Conservation (phyloP, 2,113 vertebrate species). For the Onychorhynchus coronatus region DNA sequence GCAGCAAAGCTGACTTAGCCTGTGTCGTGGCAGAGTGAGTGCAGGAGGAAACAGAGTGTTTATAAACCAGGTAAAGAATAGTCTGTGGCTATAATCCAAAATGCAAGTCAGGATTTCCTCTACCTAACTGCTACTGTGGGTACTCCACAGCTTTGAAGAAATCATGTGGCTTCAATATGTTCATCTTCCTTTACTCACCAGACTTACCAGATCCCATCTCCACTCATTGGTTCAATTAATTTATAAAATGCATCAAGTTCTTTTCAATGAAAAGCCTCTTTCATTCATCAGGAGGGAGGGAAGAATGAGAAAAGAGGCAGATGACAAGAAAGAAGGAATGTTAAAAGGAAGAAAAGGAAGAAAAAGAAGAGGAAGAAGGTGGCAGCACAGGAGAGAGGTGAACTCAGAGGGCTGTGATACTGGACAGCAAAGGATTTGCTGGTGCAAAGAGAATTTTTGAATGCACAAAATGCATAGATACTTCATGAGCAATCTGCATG, state of each 20-base stretch:
- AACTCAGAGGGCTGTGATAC: neutral
- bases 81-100: neutral
- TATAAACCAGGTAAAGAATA: neutral
- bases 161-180: neutral
- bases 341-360: neutral
- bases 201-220: neutral
- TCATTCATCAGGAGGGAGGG: neutral
- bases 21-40: neutral
- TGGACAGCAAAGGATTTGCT: neutral
- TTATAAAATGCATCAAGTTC: neutral
- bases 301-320: neutral
- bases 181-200: neutral
- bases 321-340: neutral
- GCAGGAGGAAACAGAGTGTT: neutral
- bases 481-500: neutral
- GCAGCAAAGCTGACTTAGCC: neutral
- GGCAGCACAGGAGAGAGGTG: rapidly evolving
- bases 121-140: slow-evolving; percentile 15
- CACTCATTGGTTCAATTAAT: neutral
- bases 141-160: neutral
- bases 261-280: neutral
- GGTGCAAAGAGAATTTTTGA: neutral
- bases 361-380: neutral
- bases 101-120: neutral
- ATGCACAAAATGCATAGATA: neutral